These are phyloP conservation scores for Drosophila melanosoma DNA, from an alignment of 2,888 invertebrate genomes.

Conservation along the genomic window DNA sequence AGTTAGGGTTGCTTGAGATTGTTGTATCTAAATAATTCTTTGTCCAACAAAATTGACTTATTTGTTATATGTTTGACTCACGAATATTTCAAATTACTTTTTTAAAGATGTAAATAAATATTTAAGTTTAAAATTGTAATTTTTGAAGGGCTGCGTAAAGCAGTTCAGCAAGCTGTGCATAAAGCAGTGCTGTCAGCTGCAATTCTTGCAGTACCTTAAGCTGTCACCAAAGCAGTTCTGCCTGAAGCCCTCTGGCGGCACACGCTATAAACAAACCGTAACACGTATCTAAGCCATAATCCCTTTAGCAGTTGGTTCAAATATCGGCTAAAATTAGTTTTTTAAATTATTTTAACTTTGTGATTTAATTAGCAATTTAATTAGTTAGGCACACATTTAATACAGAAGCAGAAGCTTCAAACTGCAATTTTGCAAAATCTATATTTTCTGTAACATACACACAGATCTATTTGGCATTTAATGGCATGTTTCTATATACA, in stretches of 20 bases:
- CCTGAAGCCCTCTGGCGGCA: background rate
- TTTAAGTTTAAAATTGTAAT: background rate
- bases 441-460: background rate
- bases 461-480: background rate
- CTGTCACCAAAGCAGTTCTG: background rate
- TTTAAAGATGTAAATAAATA: background rate
- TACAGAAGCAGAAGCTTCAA: background rate
- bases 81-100: background rate
- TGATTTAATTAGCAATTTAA: background rate
- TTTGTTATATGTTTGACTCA: background rate
- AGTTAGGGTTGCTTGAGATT: background rate
- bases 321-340: background rate
- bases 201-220: background rate
- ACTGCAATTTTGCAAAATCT: background rate
- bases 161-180: background rate
- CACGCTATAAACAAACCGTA: background rate
- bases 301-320: background rate
- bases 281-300: background rate
- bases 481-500: background rate
- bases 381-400: background rate
- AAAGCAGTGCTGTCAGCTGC: background rate
- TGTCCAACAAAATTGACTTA: background rate
- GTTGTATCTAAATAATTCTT: no score
- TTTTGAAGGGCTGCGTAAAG: background rate
- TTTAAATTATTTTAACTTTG: background rate